These are phyloP conservation scores for Rhopalosiphum nymphaeae DNA, from an alignment of 2,888 invertebrate genomes.

Conservation along the genomic window DNA sequence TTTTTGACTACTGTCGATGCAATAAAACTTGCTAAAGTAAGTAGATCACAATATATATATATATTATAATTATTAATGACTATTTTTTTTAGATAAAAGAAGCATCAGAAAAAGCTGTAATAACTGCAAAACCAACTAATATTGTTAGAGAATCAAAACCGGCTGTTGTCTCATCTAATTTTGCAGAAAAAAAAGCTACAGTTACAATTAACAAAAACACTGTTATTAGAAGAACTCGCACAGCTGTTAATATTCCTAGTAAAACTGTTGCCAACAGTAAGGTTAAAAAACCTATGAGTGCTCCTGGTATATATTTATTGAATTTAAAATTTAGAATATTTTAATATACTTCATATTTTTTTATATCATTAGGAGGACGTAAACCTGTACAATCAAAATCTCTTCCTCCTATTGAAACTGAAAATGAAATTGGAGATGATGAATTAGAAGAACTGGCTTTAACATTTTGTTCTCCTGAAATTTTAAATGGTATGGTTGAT, in stretches of 20 bases:
- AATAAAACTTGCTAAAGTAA: slow-evolving; percentile 88
- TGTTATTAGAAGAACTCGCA: slow-evolving; percentile 51
- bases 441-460: slow-evolving; percentile 83
- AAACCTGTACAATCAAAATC: slow-evolving; percentile 36
- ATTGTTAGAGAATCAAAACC: slow-evolving; percentile 60
- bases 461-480: slow-evolving; percentile 77
- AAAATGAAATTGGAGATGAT: slow-evolving; percentile 81
- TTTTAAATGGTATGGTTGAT: slow-evolving; percentile 79
- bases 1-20: slow-evolving; percentile 91
- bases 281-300: slow-evolving; percentile 70
- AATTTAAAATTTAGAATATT: not conserved
- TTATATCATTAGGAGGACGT: slow-evolving; percentile 38
- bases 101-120: slow-evolving; percentile 91
- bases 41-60: not conserved
- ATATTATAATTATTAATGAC: not conserved
- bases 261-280: slow-evolving; percentile 70
- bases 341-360: not conserved
- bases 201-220: slow-evolving; percentile 68
- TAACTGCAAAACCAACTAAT: slow-evolving; percentile 76
- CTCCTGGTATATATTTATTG: slow-evolving; percentile 66
- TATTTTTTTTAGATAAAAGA: slow-evolving; percentile 81
- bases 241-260: slow-evolving; percentile 41
- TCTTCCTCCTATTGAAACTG: slow-evolving; percentile 69
- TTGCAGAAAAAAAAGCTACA: slow-evolving; percentile 62
- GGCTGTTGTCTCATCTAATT: not conserved